phyloP scores from a whole-genome alignment of 37 sponge, comb jelly and placozoan genomes.

The Haliclona indistincta region DNA sequence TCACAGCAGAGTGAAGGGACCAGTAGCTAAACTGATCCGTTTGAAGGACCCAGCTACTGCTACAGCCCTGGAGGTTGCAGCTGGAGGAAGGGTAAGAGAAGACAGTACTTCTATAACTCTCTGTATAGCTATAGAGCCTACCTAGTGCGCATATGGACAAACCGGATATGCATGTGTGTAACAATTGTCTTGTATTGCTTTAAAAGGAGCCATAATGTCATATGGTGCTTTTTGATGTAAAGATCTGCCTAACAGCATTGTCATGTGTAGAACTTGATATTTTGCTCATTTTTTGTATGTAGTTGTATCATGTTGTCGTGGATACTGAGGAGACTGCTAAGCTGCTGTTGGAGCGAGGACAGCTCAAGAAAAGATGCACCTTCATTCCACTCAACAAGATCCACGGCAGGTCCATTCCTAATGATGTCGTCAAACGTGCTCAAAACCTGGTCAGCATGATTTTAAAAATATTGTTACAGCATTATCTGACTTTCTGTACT shows the following conservation, averaged over 20 bases:
- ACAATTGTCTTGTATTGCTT: background rate
- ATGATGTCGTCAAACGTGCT: conserved; percentile 61
- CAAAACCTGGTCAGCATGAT: conserved; percentile 61
- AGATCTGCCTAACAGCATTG: background rate
- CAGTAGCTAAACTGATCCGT: conserved; percentile 80
- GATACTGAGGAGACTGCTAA: conserved; percentile 93
- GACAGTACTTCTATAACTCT: background rate
- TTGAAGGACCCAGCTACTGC: conserved; percentile 70
- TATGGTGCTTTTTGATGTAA: background rate
- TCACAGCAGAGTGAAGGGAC: conserved; percentile 78
- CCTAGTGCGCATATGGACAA: background rate
- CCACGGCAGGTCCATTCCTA: conserved; percentile 46
- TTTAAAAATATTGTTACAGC: too few relatives aligned
- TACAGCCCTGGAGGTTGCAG: conserved; percentile 94
- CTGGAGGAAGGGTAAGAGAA: conserved; percentile 81
- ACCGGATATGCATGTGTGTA: background rate
- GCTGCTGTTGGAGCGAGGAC: conserved; percentile 83
- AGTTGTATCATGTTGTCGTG: conserved; percentile 95
- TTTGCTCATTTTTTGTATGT: too few relatives aligned
- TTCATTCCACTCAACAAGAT: conserved; percentile 99
- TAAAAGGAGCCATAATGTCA: background rate
- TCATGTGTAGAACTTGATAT: background rate
- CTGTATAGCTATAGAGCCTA: background rate
- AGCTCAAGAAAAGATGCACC: conserved; percentile 79
- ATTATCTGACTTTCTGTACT: too few relatives aligned